Percentiles rank a stretch among this genome's conserved stretches.
These are phyloP conservation scores for Celastrina argiolus DNA, from an alignment of 2,888 invertebrate species.

Conservation along the genomic window DNA sequence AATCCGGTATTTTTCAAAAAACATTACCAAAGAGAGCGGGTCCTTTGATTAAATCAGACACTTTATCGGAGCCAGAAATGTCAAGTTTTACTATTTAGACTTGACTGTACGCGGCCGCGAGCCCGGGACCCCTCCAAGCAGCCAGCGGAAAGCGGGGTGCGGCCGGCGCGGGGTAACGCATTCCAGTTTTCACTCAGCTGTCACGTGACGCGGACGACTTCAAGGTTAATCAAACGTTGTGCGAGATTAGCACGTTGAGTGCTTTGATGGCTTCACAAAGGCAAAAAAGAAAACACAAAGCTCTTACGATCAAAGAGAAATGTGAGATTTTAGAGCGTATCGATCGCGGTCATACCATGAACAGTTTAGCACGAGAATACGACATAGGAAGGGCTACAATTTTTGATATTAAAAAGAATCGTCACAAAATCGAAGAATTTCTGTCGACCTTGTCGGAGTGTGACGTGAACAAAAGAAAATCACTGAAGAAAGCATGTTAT, in stretches of 20 bases:
- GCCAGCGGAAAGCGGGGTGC: neutral
- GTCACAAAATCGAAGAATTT: conserved; percentile 8
- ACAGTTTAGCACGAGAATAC: neutral
- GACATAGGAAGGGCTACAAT: conserved; percentile 26
- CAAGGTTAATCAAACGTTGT: neutral
- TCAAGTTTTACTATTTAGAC: neutral
- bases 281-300: conserved; percentile 35
- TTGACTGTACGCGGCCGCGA: neutral
- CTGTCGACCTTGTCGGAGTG: neutral
- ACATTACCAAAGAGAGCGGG: too few species aligned
- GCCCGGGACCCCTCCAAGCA: neutral
- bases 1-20: too few species aligned
- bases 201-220: neutral
- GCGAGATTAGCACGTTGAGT: neutral
- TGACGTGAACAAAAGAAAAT: neutral
- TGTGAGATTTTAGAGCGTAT: conserved; percentile 35
- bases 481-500: neutral
- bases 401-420: conserved; percentile 12
- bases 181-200: neutral
- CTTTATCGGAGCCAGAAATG: neutral
- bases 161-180: neutral
- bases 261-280: conserved; percentile 31
- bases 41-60: too few species aligned
- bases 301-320: conserved; percentile 36
- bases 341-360: conserved; percentile 29